Conservation (phyloP, 53 echinoderm and acorn worm species). For the Antedon mediterranea region DNA sequence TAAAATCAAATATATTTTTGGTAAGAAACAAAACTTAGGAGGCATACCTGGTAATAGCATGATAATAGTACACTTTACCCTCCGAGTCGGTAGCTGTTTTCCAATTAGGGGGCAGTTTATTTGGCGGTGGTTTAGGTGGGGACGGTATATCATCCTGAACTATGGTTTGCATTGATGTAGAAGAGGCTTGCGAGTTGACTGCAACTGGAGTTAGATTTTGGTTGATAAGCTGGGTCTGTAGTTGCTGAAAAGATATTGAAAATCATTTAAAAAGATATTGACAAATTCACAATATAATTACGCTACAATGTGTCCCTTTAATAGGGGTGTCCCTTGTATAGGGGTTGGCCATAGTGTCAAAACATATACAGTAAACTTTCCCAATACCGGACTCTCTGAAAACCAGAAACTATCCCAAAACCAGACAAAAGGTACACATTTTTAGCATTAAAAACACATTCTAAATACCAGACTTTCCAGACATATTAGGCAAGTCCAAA, state of each 20-base stretch:
- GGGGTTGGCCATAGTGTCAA: no score
- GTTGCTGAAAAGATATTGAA: slow-evolving; percentile 12
- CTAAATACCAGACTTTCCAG: no score
- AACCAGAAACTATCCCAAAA: no score
- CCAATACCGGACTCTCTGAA: no score
- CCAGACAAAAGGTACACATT: no score
- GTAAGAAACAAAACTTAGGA: no score
- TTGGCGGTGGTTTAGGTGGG: slow-evolving; percentile 45
- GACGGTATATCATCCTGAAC: slow-evolving; percentile 43
- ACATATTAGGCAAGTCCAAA: no score
- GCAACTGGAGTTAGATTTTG: not conserved
- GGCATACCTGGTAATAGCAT: slow-evolving; percentile 64
- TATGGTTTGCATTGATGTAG: not conserved
- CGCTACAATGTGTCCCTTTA: no score
- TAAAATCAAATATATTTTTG: not conserved
- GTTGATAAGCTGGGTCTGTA: slow-evolving; percentile 12
- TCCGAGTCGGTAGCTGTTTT: slow-evolving; percentile 73
- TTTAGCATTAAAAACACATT: no score
- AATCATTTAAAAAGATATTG: not conserved
- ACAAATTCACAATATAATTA: not conserved
- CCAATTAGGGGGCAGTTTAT: slow-evolving; percentile 66
- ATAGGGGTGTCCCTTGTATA: no score
- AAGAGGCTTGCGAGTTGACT: not conserved
- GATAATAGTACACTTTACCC: slow-evolving; percentile 90
- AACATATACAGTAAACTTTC: no score